Evolutionary conservation across 2,888 invertebrate species (phyloP), one percentile per base, ranked within the genome.

Genomic region (Stramonita haemastoma): DNA sequence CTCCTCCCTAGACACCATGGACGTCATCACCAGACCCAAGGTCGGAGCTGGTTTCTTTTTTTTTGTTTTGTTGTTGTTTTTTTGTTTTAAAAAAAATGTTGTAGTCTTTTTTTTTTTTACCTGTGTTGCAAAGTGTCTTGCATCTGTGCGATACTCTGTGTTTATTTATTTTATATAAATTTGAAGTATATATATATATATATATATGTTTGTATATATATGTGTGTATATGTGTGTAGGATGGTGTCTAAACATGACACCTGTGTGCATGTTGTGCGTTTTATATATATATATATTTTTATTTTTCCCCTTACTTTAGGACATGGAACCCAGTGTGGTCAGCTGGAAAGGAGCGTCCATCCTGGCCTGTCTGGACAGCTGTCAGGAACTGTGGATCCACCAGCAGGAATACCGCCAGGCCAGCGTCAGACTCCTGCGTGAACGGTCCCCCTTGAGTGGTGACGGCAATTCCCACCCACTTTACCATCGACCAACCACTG

Each of bases 291-390:
- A 46, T 46, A 8, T 46, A 46, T 46, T 46, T 46, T 46, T 46
- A 46, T 46, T 46, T 46, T 46, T 46, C 15, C 57, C 1, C 13
- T 6, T 6, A 6, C 19, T 66, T 6, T 91, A 96, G 96, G 96
- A 99, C 94, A 98, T 98, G 97, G 98, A 99, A 96, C 98, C 98
- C 0, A 97, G 98, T 1, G 97, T 98, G 96, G 98, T 98, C 0
- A 93, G 94, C 0, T 99, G 99, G 99, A 99, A 99, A 96, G 99
- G 99, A 0, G 99, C 98, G 0, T 98, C 98, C 0, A 98, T 99
- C 19, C 97, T 99, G 97, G 98, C 98, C 0, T 98, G 98, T 93
- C 96, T 99, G 90, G 99, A 99, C 95, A 98, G 98, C 0, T 98
- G 98, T 0, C 98, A 98, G 91, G 99, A 99, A 95, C 96, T 99